A percentile compares a stretch with the other conserved stretches of the same genome.
Conservation (phyloP, 2,888 invertebrate genomes). For the Polyommatus iphigenia region DNA sequence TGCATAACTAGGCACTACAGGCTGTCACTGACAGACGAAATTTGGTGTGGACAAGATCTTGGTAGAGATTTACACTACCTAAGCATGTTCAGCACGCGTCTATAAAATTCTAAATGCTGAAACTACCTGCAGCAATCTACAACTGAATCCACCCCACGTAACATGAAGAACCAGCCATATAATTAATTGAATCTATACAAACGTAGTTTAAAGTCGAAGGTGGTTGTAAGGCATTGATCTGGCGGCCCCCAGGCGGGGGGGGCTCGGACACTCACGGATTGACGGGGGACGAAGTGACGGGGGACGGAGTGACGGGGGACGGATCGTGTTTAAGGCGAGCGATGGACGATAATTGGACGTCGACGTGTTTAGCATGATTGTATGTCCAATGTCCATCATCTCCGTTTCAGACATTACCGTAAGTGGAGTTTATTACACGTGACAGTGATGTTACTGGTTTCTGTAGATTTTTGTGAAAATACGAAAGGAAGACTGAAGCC, state of each 20-base stretch:
- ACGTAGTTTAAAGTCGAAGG: slow-evolving; percentile 22
- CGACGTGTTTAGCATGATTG: slow-evolving; percentile 21
- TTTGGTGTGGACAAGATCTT: too few species aligned
- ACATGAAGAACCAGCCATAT: slow-evolving; percentile 1
- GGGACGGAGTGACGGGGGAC: slow-evolving; percentile 17
- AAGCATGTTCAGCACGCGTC: too few species aligned
- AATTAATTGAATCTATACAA: slow-evolving; percentile 27
- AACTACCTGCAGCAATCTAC: background rate
- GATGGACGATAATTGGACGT: slow-evolving; percentile 24
- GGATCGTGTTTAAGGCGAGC: slow-evolving; percentile 28
- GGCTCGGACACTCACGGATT: slow-evolving; percentile 20
- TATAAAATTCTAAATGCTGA: background rate
- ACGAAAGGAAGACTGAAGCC: too few species aligned
- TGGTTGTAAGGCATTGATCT: slow-evolving; percentile 28
- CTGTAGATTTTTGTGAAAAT: too few species aligned
- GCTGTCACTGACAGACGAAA: background rate
- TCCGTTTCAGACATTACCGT: background rate
- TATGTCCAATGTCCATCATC: background rate
- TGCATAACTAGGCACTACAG: background rate
- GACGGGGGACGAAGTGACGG: slow-evolving; percentile 14
- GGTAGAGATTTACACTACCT: too few species aligned
- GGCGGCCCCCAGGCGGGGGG: slow-evolving; percentile 3
- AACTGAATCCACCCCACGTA: background rate
- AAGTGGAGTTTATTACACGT: background rate
- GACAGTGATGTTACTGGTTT: too few species aligned